These are phyloP conservation scores for Ephestia elutella DNA, from an alignment of 1,140 invertebrate genomes.

Conservation along the genomic window DNA sequence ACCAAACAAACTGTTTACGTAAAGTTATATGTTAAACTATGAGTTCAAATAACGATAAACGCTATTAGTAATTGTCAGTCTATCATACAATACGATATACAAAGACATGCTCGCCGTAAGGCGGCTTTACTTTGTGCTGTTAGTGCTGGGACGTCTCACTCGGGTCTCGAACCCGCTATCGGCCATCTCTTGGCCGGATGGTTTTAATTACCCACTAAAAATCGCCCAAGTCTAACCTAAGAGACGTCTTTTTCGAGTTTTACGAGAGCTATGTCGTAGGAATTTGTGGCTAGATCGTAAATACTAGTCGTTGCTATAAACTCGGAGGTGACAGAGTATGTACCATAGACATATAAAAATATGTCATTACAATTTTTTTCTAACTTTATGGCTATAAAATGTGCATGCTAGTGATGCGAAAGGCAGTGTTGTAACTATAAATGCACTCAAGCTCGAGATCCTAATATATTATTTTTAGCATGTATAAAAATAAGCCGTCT, in stretches of 20 bases:
- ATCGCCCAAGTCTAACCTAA: not conserved
- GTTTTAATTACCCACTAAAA: slow-evolving; percentile 60
- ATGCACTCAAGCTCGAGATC: no score
- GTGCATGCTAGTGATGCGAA: not conserved
- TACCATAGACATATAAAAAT: no score
- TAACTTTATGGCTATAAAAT: no score
- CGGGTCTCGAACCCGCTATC: slow-evolving; percentile 51
- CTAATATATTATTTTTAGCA: no score
- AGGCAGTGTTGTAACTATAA: no score
- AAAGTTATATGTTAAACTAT: no score
- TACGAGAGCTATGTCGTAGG: not conserved
- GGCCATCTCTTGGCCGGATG: slow-evolving; percentile 45
- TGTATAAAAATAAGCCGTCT: no score
- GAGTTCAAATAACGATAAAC: no score
- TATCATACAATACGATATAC: no score
- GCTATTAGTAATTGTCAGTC: no score
- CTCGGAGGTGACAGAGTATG: not conserved
- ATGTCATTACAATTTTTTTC: no score
- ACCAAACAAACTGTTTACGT: no score
- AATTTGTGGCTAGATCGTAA: slow-evolving; percentile 3
- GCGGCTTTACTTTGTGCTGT: not conserved
- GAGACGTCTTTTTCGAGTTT: slow-evolving; percentile 18
- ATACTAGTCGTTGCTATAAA: not conserved
- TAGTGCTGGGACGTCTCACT: slow-evolving; percentile 50
- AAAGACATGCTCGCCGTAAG: not conserved